These are phyloP conservation scores for Heterohyrax brucei DNA, from an alignment of 2,797 vertebrate genomes.

Conservation along the genomic window DNA sequence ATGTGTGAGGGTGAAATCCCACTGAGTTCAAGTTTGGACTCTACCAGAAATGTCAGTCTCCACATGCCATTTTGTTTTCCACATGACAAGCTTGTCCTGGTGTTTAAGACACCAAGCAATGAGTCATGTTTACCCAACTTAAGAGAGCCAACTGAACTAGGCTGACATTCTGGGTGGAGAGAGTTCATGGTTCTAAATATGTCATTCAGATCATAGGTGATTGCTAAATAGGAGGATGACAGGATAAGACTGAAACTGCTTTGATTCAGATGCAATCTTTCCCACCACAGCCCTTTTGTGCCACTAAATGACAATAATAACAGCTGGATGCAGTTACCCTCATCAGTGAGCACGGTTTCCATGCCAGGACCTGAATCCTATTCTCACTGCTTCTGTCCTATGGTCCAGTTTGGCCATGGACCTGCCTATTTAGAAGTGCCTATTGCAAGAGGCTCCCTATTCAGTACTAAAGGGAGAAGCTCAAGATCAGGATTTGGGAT, in stretches of 20 bases:
- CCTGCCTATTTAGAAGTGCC: not conserved
- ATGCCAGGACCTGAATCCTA: rapidly evolving
- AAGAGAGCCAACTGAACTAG: not conserved
- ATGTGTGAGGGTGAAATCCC: rapidly evolving
- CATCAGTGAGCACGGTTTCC: not conserved
- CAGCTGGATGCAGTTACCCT: not conserved
- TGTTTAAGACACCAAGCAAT: not conserved
- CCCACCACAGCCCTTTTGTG: not conserved
- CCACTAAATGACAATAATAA: not conserved
- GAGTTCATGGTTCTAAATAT: not conserved
- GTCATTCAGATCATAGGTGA: not conserved
- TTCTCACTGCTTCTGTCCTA: not conserved
- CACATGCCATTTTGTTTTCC: not conserved
- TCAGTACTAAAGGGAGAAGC: not conserved
- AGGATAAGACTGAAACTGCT: not conserved
- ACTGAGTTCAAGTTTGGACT: not conserved
- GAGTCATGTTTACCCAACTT: not conserved
- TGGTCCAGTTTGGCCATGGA: not conserved
- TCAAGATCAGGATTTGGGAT: rapidly evolving
- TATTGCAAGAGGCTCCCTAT: rapidly evolving
- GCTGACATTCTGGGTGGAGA: not conserved
- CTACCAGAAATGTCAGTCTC: not conserved
- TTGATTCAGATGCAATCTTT: too few species aligned
- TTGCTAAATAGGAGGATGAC: not conserved
- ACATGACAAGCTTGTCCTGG: not conserved